Percentiles rank a stretch among this genome's conserved stretches.
phyloP scores from a whole-genome alignment of 2,797 vertebrate species.

The Dipus sagitta region DNA sequence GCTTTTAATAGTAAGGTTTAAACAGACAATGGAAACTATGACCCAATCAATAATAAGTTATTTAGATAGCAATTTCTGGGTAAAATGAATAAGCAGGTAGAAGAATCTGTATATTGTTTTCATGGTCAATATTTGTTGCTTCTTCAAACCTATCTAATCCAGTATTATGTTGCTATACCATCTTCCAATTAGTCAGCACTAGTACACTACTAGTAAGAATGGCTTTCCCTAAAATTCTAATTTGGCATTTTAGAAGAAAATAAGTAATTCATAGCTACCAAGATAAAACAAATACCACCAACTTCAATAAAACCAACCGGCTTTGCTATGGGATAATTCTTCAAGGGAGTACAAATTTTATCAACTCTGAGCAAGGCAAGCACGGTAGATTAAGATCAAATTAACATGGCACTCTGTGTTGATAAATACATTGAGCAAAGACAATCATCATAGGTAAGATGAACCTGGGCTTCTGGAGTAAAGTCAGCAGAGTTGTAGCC shows the following conservation, averaged over 20 bases:
- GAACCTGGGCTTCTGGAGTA: not conserved
- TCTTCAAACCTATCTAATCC: slow-evolving; percentile 7
- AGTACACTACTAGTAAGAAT: slow-evolving; percentile 4
- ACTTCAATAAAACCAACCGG: slow-evolving; percentile 33
- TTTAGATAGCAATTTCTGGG: slow-evolving; percentile 4
- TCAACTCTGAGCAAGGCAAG: not conserved
- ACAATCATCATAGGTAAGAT: not conserved
- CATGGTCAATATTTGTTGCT: slow-evolving; percentile 38
- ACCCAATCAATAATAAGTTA: slow-evolving; percentile 69
- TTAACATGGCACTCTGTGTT: not conserved
- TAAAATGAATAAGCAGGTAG: slow-evolving; percentile 56
- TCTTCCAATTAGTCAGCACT: slow-evolving; percentile 43
- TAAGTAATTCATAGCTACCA: not conserved
- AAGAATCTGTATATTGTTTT: slow-evolving; percentile 1
- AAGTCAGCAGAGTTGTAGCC: not conserved
- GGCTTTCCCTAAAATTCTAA: slow-evolving; percentile 57
- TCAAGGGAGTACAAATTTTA: not conserved
- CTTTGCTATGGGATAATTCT: slow-evolving; percentile 5
- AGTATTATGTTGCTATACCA: not conserved
- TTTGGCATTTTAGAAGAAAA: slow-evolving; percentile 65
- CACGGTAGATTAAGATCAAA: not conserved
- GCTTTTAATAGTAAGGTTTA: slow-evolving; percentile 62
- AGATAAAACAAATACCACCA: not conserved
- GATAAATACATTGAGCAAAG: not conserved
- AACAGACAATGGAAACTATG: slow-evolving; percentile 55